These are phyloP conservation scores for Callyntrura sp. DNA, from an alignment of 2,888 invertebrate species.

Conservation along the genomic window DNA sequence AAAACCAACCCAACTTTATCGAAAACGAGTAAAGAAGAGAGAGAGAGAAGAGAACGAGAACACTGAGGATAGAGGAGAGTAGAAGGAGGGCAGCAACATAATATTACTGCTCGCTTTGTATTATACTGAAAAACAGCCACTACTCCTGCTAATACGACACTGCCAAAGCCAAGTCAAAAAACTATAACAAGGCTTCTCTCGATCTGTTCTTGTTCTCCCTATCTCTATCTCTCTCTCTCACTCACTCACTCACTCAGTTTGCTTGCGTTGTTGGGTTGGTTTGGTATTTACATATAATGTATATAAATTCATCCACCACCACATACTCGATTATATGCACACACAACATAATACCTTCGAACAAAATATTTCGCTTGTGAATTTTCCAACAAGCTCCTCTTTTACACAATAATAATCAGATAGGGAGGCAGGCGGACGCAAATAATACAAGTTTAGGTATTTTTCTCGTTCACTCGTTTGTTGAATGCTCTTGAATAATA, in stretches of 20 bases:
- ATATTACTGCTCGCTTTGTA: constrained; percentile 54
- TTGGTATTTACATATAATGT: constrained; percentile 38
- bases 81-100: constrained; percentile 76
- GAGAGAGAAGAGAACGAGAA: constrained; percentile 38
- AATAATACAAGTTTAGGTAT: constrained; percentile 64
- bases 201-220: neutral
- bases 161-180: constrained; percentile 52
- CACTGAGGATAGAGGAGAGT: constrained; percentile 59
- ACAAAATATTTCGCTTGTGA: constrained; percentile 76
- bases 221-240: neutral
- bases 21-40: constrained; percentile 4
- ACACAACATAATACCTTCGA: constrained; percentile 49
- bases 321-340: neutral
- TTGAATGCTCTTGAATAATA: constrained; percentile 70
- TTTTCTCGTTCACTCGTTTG: constrained; percentile 73
- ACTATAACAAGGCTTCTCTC: constrained; percentile 60
- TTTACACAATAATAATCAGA: constrained; percentile 46
- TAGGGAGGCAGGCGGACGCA: constrained; percentile 52
- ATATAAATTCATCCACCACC: neutral
- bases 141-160: too few relatives aligned
- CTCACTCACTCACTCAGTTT: too few relatives aligned
- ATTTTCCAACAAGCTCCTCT: constrained; percentile 65
- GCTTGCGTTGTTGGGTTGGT: neutral
- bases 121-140: neutral
- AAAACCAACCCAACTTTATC: constrained; percentile 61